Evolutionary conservation across 2,888 invertebrate genomes (phyloP).

Genomic region (Stenotaenia linearis): DNA sequence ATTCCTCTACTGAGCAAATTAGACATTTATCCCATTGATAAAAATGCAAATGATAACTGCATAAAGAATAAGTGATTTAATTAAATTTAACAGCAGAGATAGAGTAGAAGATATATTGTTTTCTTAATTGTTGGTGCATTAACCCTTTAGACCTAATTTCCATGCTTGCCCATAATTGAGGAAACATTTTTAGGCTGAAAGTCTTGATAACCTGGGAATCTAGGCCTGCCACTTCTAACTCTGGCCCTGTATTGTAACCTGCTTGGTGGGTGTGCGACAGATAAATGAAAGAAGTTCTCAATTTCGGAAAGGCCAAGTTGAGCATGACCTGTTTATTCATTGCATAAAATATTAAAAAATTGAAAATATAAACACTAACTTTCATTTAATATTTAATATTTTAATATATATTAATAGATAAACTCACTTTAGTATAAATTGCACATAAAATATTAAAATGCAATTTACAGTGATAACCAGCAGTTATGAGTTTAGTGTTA

Average conservation of each 20-base stretch:
- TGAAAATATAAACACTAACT: too few species aligned
- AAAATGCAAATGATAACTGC: neutral
- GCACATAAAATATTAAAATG: too few species aligned
- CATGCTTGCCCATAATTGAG: neutral
- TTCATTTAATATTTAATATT: too few species aligned
- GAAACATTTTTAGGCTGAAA: neutral
- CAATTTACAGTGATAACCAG: too few species aligned
- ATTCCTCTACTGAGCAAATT: neutral
- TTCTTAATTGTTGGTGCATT: neutral
- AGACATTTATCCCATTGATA: conserved; percentile 10
- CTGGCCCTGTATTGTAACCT: neutral
- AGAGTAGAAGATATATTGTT: neutral
- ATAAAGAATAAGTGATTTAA: neutral
- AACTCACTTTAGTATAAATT: too few species aligned
- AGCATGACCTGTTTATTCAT: neutral
- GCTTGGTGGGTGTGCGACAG: neutral
- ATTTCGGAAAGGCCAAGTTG: neutral
- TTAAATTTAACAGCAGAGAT: neutral
- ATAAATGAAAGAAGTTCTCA: neutral
- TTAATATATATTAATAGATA: too few species aligned
- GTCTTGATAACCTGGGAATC: neutral
- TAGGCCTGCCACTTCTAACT: neutral
- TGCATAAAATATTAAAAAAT: too few species aligned
- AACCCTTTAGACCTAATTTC: neutral
- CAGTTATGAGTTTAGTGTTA: too few species aligned